A percentile compares a stretch with the other conserved stretches of the same genome.
Conservation (phyloP, 2,888 invertebrate genomes). For the Melolontha melolontha region DNA sequence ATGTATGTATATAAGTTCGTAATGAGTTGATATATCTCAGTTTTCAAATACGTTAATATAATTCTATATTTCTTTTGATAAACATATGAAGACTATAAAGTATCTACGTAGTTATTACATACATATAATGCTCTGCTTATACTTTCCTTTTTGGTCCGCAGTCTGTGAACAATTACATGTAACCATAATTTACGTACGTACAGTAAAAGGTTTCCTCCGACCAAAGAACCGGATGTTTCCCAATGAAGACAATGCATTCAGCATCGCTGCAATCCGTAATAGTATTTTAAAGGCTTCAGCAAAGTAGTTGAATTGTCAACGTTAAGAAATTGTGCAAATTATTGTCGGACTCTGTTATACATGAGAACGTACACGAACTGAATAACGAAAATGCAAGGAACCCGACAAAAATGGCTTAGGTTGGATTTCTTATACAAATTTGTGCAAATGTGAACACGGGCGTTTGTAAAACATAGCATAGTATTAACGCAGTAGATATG, state of each 20-base stretch:
- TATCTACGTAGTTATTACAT: too few relatives aligned
- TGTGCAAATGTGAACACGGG: not conserved
- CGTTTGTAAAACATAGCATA: not conserved
- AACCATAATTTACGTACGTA: not conserved
- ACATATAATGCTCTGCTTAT: too few relatives aligned
- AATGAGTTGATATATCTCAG: too few relatives aligned
- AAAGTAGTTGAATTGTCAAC: conserved; percentile 1
- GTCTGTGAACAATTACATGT: too few relatives aligned
- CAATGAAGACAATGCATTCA: conserved; percentile 9
- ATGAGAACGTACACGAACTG: not conserved
- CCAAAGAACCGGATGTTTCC: not conserved
- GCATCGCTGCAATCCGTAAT: conserved; percentile 6
- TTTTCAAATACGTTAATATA: too few relatives aligned
- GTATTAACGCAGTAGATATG: too few relatives aligned
- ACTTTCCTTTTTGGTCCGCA: too few relatives aligned
- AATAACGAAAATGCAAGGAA: conserved; percentile 6
- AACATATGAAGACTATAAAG: too few relatives aligned
- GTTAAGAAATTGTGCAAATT: conserved; percentile 9
- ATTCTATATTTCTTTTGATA: too few relatives aligned
- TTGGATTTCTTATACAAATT: conserved; percentile 4
- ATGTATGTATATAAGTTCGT: too few relatives aligned
- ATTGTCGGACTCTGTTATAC: not conserved
- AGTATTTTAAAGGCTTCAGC: conserved; percentile 13
- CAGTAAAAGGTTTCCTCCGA: not conserved
- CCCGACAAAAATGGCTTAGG: not conserved